phyloP scores from a whole-genome alignment of 2,113 vertebrate genomes.

The Notothenia coriiceps region DNA sequence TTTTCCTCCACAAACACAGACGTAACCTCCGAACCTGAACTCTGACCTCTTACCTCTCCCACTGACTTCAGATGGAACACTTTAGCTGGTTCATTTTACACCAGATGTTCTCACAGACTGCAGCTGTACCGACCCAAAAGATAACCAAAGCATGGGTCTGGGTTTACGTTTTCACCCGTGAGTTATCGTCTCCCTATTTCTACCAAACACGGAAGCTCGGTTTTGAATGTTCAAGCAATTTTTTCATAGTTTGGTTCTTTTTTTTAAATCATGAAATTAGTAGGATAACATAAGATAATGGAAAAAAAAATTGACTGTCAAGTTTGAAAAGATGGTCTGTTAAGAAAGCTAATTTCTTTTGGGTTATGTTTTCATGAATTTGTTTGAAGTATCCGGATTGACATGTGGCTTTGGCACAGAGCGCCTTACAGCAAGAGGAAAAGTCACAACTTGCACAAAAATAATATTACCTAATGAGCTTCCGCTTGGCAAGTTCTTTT shows the following conservation, averaged over 20 bases:
- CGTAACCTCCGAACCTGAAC: constrained; percentile 52
- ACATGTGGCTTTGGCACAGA: background rate
- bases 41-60: constrained; percentile 67
- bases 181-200: constrained; percentile 42
- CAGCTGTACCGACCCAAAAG: constrained; percentile 35
- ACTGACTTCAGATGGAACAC: constrained; percentile 53
- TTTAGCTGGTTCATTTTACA: constrained; percentile 62
- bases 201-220: constrained; percentile 33
- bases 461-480: background rate
- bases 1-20: constrained; percentile 61
- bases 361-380: background rate
- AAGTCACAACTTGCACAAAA: background rate
- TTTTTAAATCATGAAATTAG: too few relatives aligned
- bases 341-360: background rate
- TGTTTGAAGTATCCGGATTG: background rate
- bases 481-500: background rate
- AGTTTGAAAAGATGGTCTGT: background rate
- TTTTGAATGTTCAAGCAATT: constrained; percentile 11
- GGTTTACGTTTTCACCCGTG: constrained; percentile 41
- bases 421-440: background rate
- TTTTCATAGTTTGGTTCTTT: too few relatives aligned
- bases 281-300: background rate
- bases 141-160: constrained; percentile 24
- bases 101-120: constrained; percentile 62
- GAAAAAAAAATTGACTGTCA: background rate